Evolutionary conservation across 2,113 vertebrate species (phyloP).

Genomic region (Gymnobelideus leadbeateri): DNA sequence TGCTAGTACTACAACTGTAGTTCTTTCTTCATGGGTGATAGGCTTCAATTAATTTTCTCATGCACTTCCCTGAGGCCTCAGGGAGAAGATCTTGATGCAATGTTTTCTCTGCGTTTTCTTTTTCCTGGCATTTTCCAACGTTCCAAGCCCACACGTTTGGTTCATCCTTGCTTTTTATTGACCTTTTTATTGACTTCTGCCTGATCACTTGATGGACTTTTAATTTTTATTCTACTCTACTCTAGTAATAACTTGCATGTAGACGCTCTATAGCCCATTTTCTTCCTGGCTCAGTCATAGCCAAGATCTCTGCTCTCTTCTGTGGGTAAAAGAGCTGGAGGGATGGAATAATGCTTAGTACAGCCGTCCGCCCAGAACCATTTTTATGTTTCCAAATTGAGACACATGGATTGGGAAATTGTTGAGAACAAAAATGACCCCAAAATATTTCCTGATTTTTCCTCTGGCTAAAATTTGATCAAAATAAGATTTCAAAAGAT

Average conservation of each 20-base stretch:
- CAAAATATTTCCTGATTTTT: neutral
- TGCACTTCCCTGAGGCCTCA: neutral
- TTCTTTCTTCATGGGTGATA: constrained; percentile 5
- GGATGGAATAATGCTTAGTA: fast-evolving
- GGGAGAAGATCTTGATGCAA: neutral
- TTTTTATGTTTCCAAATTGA: neutral
- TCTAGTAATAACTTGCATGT: constrained; percentile 22
- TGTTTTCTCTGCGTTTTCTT: constrained; percentile 20
- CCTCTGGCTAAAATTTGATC: neutral
- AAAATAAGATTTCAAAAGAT: neutral
- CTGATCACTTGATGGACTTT: constrained; percentile 65
- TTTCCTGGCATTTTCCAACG: constrained; percentile 35
- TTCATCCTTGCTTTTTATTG: constrained; percentile 64
- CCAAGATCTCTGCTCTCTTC: neutral
- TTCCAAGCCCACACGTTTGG: neutral
- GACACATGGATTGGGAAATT: neutral
- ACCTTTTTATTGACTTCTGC: constrained; percentile 63
- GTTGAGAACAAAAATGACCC: neutral
- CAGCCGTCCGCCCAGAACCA: neutral
- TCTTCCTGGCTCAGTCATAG: constrained; percentile 7
- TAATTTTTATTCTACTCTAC: constrained; percentile 61
- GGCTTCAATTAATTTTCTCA: constrained; percentile 49
- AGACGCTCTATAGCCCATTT: neutral
- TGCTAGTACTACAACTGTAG: neutral
- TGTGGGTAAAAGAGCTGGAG: neutral